Evolutionary conservation across 1,140 invertebrate genomes (phyloP).

Genomic region (Ostrea edulis): DNA sequence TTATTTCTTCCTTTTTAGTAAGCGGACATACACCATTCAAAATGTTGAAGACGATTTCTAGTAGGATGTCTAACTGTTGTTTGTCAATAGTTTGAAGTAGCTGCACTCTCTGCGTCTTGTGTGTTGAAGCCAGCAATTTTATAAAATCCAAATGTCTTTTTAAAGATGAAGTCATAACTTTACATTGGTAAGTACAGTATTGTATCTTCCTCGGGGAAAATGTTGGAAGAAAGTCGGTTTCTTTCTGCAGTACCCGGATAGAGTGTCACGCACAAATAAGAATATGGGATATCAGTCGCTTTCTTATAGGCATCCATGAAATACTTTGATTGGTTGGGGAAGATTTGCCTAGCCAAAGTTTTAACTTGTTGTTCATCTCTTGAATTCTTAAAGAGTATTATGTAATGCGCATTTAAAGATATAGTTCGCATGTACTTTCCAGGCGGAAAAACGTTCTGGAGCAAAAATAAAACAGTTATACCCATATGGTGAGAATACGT

Average conservation of each 20-base stretch:
- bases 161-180: no score
- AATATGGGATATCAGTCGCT: no score
- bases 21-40: not conserved
- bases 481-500: conserved; percentile 41
- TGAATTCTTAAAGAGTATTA: conserved; percentile 40
- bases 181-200: no score
- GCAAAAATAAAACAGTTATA: conserved; percentile 45
- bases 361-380: conserved; percentile 43
- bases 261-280: no score
- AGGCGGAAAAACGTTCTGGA: conserved; percentile 50
- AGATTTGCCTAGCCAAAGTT: conserved; percentile 11
- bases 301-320: no score
- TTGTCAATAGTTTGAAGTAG: conserved; percentile 17
- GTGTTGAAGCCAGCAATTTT: not conserved
- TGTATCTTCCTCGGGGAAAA: no score
- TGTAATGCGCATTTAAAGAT: conserved; percentile 40
- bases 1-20: conserved; percentile 8
- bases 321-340: conserved; percentile 27
- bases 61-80: not conserved
- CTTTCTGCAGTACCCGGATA: no score
- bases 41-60: conserved; percentile 16
- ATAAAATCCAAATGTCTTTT: no score
- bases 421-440: conserved; percentile 44
- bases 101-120: not conserved
- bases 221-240: no score